These are phyloP conservation scores for Zaprionus vittiger DNA, from an alignment of 1,140 invertebrate genomes.

Conservation along the genomic window DNA sequence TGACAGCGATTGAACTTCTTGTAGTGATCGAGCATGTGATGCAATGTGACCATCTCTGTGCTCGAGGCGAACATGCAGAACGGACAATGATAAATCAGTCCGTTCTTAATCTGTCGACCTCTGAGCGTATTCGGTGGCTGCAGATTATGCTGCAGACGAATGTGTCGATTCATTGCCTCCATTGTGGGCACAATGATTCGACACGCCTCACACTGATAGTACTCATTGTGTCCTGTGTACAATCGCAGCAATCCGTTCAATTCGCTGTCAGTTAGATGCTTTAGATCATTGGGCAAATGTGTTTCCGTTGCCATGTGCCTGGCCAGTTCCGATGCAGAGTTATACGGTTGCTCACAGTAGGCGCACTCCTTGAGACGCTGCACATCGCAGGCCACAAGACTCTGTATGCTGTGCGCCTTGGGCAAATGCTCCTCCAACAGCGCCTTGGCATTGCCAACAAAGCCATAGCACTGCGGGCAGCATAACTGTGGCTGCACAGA, in stretches of 20 bases:
- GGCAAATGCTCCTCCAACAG: constrained; percentile 46
- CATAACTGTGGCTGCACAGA: constrained; percentile 54
- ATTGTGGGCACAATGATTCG: constrained; percentile 54
- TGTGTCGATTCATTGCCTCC: constrained; percentile 49
- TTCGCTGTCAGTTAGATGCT: constrained; percentile 44
- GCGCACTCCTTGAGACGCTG: constrained; percentile 46
- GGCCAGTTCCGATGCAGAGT: constrained; percentile 7
- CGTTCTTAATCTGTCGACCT: constrained; percentile 18
- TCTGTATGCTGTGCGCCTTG: constrained; percentile 13
- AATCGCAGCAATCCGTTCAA: constrained; percentile 27
- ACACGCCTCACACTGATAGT: constrained; percentile 59
- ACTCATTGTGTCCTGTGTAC: constrained; percentile 32
- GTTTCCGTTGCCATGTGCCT: constrained; percentile 25
- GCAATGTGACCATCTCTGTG: constrained; percentile 33
- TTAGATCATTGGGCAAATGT: constrained; percentile 58
- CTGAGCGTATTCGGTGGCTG: not conserved
- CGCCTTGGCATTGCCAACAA: constrained; percentile 40
- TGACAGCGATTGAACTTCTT: constrained; percentile 42
- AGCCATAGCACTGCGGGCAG: constrained; percentile 48
- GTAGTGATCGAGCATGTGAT: constrained; percentile 63
- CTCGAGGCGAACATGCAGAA: constrained; percentile 55
- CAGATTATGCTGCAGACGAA: constrained; percentile 33
- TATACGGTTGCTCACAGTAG: constrained; percentile 49
- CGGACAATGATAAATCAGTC: constrained; percentile 55
- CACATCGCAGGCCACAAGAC: constrained; percentile 52